Evolutionary conservation across 2,113 vertebrate species (phyloP), one percentile per base, ranked within the genome.

Genomic region (Hyla sarda): DNA sequence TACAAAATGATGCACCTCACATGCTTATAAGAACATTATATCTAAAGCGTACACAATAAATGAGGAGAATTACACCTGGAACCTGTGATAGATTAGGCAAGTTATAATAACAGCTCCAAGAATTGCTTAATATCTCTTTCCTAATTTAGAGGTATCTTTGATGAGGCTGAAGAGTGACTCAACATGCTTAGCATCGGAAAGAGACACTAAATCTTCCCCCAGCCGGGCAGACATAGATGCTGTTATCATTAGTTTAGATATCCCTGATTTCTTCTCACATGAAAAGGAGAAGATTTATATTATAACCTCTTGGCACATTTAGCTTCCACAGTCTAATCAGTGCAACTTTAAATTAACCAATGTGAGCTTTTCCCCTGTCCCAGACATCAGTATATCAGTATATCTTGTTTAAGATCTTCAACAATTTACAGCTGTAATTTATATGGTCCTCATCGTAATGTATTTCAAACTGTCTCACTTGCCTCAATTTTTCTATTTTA

Each of bases 321-420:
- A 91, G 88, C 87, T 89, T 90, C 82, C n/a, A 71, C 86, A 52
- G n/a, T 88, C 89, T 93, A 90, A 90, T 89, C 89, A 88, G 84
- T 88, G 90, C 75, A 90, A 87, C 88, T 90, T 90, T 88, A 91
- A 87, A 92, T 90, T 89, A 91, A 93, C 86, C 93, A 90, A 90
- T 88, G 89, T 19, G 88, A 92, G 88, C 88, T 85, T 90, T 91
- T 91, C 89, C 89, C 89, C 88, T 81, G 91, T 90, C 90, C 89
- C 89, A 89, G 88, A 91, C 89, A 90, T n/a, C n/a, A n/a, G n/a
- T 90, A 91, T 92, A 90, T 89, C 78, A 34, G 67, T 92, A 87
- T 89, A 90, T 89, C 48, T 71, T 85, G 73, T 88, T 92, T 91
- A 92, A 90, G 93, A 92, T 93, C 92, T 92, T 88, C 91, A 85